Evolutionary conservation across 2,888 invertebrate genomes (phyloP).

Genomic region (Girardia tigrina): DNA sequence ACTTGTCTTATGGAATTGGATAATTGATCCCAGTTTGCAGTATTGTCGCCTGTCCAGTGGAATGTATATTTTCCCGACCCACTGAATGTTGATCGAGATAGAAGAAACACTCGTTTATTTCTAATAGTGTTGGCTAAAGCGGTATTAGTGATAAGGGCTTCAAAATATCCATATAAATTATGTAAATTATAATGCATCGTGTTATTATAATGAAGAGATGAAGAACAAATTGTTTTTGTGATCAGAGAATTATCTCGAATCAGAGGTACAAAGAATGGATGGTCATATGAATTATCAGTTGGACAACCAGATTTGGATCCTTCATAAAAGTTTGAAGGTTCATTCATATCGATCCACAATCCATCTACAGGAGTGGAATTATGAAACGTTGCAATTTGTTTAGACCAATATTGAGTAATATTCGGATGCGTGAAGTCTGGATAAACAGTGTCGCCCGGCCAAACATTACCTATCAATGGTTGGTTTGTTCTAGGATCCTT

Average conservation of each 20-base stretch:
- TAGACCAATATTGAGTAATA: constrained; percentile 41
- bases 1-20: constrained; percentile 54
- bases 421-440: constrained; percentile 45
- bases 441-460: constrained; percentile 43
- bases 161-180: constrained; percentile 43
- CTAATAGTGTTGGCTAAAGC: constrained; percentile 40
- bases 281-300: constrained; percentile 39
- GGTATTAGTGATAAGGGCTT: constrained; percentile 40
- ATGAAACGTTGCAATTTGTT: constrained; percentile 40
- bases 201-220: constrained; percentile 40
- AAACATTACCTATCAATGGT: constrained; percentile 41
- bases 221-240: constrained; percentile 42
- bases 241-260: constrained; percentile 40
- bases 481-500: constrained; percentile 54
- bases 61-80: constrained; percentile 42
- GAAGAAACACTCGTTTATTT: constrained; percentile 52
- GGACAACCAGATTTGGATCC: constrained; percentile 45
- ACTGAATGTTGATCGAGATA: constrained; percentile 60
- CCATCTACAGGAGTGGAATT: constrained; percentile 42
- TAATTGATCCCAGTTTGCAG: constrained; percentile 52
- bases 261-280: constrained; percentile 44
- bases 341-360: constrained; percentile 49
- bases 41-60: constrained; percentile 47
- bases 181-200: constrained; percentile 43
- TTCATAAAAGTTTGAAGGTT: constrained; percentile 45